phyloP scores from a whole-genome alignment of 2,113 vertebrate species.

The Cebus imitator region DNA sequence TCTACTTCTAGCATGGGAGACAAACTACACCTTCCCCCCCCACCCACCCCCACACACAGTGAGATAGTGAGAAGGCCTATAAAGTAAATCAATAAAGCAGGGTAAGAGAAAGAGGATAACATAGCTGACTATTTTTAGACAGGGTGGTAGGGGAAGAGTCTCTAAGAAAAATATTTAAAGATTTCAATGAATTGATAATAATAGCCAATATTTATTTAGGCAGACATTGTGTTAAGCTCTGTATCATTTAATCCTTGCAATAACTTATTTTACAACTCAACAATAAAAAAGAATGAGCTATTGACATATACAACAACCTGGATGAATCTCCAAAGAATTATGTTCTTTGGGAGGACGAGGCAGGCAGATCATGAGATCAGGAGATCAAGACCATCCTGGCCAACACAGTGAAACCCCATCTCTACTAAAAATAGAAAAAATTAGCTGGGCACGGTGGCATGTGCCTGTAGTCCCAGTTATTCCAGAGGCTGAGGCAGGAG shows the following conservation, averaged over 20 bases:
- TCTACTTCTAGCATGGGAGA: not conserved
- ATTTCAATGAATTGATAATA: not conserved
- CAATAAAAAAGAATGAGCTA: not conserved
- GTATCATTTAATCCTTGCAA: not conserved
- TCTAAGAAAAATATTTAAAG: not conserved
- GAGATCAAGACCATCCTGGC: too few species aligned
- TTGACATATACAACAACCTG: not conserved
- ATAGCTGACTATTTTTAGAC: not conserved
- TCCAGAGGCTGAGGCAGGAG: too few species aligned
- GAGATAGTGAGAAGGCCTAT: not conserved
- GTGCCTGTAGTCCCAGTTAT: too few species aligned
- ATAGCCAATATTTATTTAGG: not conserved
- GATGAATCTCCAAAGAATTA: not conserved
- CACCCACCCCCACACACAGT: not conserved
- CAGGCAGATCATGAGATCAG: too few species aligned
- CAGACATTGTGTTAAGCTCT: not conserved
- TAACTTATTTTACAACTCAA: not conserved
- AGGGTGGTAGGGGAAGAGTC: not conserved
- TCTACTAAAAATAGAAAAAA: too few species aligned
- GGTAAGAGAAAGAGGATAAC: not conserved
- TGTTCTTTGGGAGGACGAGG: too few species aligned
- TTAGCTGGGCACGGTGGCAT: too few species aligned
- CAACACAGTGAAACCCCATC: too few species aligned
- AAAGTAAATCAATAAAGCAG: not conserved
- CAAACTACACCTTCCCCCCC: not conserved